Percentiles rank a stretch among this genome's conserved stretches.
Evolutionary conservation across 2,797 vertebrate genomes (phyloP).

Genomic region (Podargus strigoides): DNA sequence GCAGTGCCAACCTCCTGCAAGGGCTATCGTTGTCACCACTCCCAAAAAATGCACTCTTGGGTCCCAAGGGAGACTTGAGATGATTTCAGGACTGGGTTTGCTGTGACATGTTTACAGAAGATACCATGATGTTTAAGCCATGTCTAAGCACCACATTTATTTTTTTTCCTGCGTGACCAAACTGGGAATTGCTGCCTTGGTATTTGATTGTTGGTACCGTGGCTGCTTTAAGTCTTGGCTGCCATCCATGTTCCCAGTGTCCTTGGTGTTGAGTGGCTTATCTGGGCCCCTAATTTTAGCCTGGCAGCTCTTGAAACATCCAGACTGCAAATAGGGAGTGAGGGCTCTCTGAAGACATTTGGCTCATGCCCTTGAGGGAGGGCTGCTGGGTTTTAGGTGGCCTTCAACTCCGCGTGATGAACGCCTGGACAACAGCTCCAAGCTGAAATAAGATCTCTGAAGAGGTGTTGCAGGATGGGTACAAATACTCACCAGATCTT

Average conservation of each 20-base stretch:
- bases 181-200: background rate
- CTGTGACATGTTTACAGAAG: background rate
- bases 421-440: background rate
- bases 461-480: background rate
- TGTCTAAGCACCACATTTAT: background rate
- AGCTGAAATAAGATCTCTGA: background rate
- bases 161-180: background rate
- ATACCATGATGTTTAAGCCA: background rate
- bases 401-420: background rate
- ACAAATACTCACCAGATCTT: background rate
- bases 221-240: background rate
- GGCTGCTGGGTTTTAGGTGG: background rate
- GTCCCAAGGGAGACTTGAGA: background rate
- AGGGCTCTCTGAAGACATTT: background rate
- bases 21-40: fast-evolving
- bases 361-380: background rate
- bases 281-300: slow-evolving; percentile 50
- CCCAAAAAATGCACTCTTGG: background rate
- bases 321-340: background rate
- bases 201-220: background rate
- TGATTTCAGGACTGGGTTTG: background rate
- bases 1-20: background rate
- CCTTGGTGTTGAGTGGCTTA: slow-evolving; percentile 32
- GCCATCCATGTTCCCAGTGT: background rate
- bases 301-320: background rate